Evolutionary conservation across 1,140 invertebrate genomes (phyloP).

Genomic region (Nilaparvata lugens): DNA sequence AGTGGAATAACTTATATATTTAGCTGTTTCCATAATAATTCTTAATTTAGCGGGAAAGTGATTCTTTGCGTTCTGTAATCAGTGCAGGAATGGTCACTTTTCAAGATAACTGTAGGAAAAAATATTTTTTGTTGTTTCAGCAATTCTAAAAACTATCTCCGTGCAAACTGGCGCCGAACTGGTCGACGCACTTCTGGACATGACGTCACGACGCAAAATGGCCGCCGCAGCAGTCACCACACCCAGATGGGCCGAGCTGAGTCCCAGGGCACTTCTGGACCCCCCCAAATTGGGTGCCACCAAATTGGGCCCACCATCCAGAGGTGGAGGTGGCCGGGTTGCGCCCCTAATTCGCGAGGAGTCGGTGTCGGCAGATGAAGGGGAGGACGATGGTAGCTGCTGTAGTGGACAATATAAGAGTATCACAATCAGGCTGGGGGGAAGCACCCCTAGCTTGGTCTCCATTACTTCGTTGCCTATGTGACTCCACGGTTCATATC

Average conservation of each 20-base stretch:
- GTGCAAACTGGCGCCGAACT: slow-evolving; percentile 4
- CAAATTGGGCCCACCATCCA: background rate
- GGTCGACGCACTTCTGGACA: background rate
- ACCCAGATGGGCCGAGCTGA: slow-evolving; percentile 6
- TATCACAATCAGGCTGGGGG: slow-evolving; percentile 16
- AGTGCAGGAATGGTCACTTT: too few species aligned
- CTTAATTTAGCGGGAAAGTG: too few species aligned
- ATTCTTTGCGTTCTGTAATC: too few species aligned
- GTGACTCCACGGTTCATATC: background rate
- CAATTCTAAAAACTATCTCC: background rate
- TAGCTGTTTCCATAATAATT: too few species aligned
- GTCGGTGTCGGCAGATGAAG: slow-evolving; percentile 14
- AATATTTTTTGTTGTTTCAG: too few species aligned
- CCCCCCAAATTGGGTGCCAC: background rate
- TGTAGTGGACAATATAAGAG: slow-evolving; percentile 15
- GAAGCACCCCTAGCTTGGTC: slow-evolving; percentile 12
- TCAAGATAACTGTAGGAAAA: too few species aligned
- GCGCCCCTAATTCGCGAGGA: slow-evolving; percentile 4
- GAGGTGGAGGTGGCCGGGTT: background rate
- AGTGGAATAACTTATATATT: too few species aligned
- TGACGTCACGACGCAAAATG: background rate
- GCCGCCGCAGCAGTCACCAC: background rate
- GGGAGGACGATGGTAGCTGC: background rate
- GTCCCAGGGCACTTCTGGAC: background rate
- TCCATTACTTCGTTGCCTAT: background rate